These are phyloP conservation scores for Rhabdomys dilectus DNA, from an alignment of 2,113 vertebrate genomes.

Conservation along the genomic window DNA sequence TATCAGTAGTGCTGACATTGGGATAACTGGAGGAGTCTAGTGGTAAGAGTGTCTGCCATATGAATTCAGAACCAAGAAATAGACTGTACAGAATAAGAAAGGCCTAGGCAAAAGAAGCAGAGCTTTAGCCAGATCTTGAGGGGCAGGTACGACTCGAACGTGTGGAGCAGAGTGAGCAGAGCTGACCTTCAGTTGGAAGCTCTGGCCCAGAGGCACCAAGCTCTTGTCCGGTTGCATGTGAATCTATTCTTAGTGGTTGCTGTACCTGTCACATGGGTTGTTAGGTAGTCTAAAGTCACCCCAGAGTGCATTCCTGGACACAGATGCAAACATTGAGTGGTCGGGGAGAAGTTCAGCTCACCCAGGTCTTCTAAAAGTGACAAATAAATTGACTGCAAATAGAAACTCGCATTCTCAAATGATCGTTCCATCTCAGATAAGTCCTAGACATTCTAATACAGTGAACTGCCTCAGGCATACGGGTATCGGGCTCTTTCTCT, in stretches of 20 bases:
- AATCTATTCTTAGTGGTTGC: constrained; percentile 20
- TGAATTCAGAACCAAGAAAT: constrained; percentile 44
- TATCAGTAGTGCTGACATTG: neutral
- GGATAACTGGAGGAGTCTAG: neutral
- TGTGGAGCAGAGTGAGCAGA: neutral
- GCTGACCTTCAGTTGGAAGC: neutral
- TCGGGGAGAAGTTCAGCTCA: neutral
- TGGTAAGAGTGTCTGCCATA: neutral
- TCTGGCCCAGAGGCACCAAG: neutral
- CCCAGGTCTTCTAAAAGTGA: constrained; percentile 9
- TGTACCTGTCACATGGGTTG: constrained; percentile 11
- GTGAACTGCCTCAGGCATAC: neutral
- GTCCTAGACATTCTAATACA: neutral
- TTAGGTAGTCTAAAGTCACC: constrained; percentile 52
- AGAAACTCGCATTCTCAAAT: constrained; percentile 23
- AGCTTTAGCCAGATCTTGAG: neutral
- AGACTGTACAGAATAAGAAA: neutral
- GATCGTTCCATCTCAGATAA: constrained; percentile 23
- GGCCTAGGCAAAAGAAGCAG: neutral
- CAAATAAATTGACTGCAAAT: constrained; percentile 11
- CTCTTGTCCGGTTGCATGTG: neutral
- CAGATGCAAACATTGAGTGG: neutral
- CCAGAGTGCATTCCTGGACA: neutral
- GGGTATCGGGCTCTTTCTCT: neutral
- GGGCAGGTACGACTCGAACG: neutral